Percentiles rank a stretch among this genome's conserved stretches.
phyloP scores from a whole-genome alignment of 2,113 vertebrate genomes.

The Grus americana region DNA sequence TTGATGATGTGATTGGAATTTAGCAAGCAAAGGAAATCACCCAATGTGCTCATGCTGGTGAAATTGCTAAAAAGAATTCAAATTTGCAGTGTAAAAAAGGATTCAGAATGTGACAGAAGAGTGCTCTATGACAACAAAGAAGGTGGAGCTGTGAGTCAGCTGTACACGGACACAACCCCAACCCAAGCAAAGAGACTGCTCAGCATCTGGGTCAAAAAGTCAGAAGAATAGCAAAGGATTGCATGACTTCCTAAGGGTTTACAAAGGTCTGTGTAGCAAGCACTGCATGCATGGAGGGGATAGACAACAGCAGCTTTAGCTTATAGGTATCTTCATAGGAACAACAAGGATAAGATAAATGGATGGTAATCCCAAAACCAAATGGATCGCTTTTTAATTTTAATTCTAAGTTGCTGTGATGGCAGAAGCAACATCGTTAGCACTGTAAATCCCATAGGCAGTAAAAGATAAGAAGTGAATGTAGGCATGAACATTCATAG shows the following conservation, averaged over 20 bases:
- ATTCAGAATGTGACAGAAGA: not conserved
- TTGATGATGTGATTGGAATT: not conserved
- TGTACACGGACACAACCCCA: not conserved
- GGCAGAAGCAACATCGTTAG: not conserved
- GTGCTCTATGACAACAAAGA: not conserved
- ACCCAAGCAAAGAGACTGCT: not conserved
- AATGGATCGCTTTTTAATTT: not conserved
- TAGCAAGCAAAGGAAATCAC: not conserved
- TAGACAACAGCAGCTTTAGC: not conserved
- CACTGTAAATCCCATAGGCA: not conserved
- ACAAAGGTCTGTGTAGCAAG: not conserved
- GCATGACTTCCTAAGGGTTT: not conserved
- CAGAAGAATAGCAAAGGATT: not conserved
- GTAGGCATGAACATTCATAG: not conserved
- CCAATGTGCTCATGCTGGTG: not conserved
- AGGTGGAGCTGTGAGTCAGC: not conserved
- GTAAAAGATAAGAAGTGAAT: not conserved
- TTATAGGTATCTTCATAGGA: not conserved
- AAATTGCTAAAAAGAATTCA: not conserved
- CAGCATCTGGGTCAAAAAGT: not conserved
- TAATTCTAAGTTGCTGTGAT: not conserved
- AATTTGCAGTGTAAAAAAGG: not conserved
- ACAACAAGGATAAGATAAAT: not conserved
- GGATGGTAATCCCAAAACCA: not conserved
- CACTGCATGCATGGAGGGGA: not conserved